Base-by-base conservation (phyloP, 92 coral and sea anemone genomes). In the Zoanthus sociatus region DNA sequence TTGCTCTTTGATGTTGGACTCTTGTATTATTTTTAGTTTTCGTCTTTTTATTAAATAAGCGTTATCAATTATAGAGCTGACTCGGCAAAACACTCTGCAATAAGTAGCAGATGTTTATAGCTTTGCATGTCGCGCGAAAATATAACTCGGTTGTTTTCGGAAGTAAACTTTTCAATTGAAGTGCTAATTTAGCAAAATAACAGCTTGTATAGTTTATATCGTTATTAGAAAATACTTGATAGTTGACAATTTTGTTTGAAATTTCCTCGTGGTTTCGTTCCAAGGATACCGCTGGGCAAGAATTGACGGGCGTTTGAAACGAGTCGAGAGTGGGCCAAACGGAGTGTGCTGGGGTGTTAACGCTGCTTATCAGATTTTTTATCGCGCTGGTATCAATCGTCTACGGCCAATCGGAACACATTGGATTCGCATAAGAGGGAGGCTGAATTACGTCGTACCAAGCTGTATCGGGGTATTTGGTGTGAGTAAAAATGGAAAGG, bases 261-360 rank as follows among this genome's bases (percentile, higher is more conserved):
- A 3, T 44, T 6, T 63, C 4, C 7, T 61, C 17, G 18, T 61
- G 18, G 7, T 16, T 78, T 55, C 8, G 4, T 8, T 42, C n/a
- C 20, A 17, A 79, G 84, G 88, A 20, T 45, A 33, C 44, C 71
- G 71, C n/a, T 85, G 88, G 88, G 4, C 33, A 15, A 71, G 13
- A 3, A 58, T 85, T 75, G 21, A 48, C 53, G 89, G 89, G 17
- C 77, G 67, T 12, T 45, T 86, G 46, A 86, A 61, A 45, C 84
- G 66, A 55, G 26, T 86, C 63, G 89, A 86, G 73, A 51, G 75
- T 18, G 68, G 88, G 1, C 72, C 88, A 73, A 60, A 73, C 51
- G 82, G 88, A 5, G 58, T 72, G 12, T 66, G 76, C 3, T 84
- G 53, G 55, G 88, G 88, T 7, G 82, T 84, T 15, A 73, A 84